Evolutionary conservation across 2,888 invertebrate genomes (phyloP), one percentile per base, ranked within the genome.

Genomic region (Venusia cambrica): DNA sequence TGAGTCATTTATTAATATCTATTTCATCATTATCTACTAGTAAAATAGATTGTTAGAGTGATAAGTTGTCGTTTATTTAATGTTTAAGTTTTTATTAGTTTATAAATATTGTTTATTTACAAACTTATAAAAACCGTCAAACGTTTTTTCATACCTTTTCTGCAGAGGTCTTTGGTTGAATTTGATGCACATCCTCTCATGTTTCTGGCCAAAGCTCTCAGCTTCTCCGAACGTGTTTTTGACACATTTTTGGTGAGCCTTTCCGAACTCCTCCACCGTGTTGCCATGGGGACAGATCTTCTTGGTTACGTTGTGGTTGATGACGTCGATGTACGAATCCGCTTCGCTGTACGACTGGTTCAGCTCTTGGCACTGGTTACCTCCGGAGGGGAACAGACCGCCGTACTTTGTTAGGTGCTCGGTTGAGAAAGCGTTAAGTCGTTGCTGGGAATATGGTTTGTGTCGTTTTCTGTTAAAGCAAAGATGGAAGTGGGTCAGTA

Each of bases 381-480:
- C 79, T 14, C 85, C 84, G 25, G 85, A 84, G 17, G 88, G 88
- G 56, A 88, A 88, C 28, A 87, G 71, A 47, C 81, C 79, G 47
- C 87, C 87, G 42, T 77, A 87, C 60, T 87, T 87, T 53, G 80
- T 75, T 58, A 88, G 59, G 74, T 87, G 87, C 63, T 87, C 87
- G 62, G 83, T 78, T 56, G 87, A 83, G 62, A 87, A 87, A 74
- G 87, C 80, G 60, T 81, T 85, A 73, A 85, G 80, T 54, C 84
- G 87, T 71, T 87, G 85, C 67, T 87, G 84, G 66, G 87, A 83
- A 74, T 87, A 88, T 76, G 87, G 79, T 77, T 81, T 85, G 73
- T 80, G 81, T 48, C 73, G 83, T 57, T 79, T 83, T 85, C 88
- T 88, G 85, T 77, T 78, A 79, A 72, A 45, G 48, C 43, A 51